Evolutionary conservation across 2,797 vertebrate genomes (phyloP).

Genomic region (Babyrousa celebensis): DNA sequence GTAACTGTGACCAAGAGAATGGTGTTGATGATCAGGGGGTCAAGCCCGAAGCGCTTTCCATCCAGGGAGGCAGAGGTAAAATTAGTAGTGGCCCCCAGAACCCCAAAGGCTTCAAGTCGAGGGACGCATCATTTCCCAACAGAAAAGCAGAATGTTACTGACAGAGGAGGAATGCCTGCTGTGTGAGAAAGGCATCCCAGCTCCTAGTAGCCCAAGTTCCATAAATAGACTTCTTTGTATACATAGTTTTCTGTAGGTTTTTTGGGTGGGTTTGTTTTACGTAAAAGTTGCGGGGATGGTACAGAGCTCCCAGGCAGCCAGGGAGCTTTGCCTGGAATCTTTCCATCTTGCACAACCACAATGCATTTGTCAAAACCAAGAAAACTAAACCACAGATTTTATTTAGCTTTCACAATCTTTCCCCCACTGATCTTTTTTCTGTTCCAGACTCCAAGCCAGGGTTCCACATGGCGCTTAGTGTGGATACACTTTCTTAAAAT

Average conservation of each 20-base stretch:
- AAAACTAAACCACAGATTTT: conserved; percentile 3
- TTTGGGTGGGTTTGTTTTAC: not conserved
- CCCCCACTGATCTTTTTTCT: conserved; percentile 39
- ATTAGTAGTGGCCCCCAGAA: not conserved
- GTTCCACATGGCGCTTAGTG: not conserved
- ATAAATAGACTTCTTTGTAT: not conserved
- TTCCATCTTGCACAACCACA: conserved; percentile 1
- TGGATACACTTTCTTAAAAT: not conserved
- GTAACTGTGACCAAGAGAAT: not conserved
- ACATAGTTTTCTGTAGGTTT: not conserved
- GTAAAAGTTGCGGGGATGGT: conserved; percentile 1
- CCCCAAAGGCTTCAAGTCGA: not conserved
- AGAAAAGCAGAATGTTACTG: conserved; percentile 1
- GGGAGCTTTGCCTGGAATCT: not conserved
- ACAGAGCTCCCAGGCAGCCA: not conserved
- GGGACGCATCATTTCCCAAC: not conserved
- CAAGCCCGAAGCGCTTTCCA: not conserved
- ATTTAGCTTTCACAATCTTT: not conserved
- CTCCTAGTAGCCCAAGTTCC: not conserved
- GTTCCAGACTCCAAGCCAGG: not conserved
- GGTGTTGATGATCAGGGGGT: not conserved
- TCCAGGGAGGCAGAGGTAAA: not conserved
- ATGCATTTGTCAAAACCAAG: not conserved
- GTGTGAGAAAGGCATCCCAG: not conserved
- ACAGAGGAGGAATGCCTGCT: not conserved